These are phyloP conservation scores for Gallinago jamesoni DNA, from an alignment of 2,113 vertebrate species.

Conservation along the genomic window DNA sequence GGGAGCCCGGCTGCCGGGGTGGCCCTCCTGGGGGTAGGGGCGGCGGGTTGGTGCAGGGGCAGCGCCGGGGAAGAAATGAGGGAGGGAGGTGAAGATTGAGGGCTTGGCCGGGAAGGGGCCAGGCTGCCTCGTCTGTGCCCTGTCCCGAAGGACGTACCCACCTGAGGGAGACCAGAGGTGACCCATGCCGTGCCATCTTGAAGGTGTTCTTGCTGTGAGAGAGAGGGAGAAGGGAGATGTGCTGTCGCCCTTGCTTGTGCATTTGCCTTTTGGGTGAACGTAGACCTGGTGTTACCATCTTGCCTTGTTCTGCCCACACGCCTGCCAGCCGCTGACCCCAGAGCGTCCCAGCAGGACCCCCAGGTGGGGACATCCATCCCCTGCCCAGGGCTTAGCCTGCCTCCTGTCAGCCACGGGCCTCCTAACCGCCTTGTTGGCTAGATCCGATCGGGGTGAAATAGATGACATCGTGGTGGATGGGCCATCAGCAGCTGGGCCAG, in stretches of 20 bases:
- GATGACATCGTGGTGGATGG: not conserved
- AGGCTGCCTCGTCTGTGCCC: not conserved
- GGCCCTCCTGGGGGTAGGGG: not conserved
- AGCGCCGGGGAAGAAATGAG: not conserved
- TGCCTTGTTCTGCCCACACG: not conserved
- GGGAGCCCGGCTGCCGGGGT: not conserved
- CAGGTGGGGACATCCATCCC: not conserved
- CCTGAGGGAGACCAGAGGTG: not conserved
- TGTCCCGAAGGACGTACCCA: not conserved
- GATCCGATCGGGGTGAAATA: accelerated
- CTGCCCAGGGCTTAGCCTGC: not conserved
- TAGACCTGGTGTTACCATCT: not conserved
- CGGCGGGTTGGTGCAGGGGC: not conserved
- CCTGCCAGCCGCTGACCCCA: not conserved
- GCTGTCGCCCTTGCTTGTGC: not conserved
- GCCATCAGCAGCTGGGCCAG: not conserved
- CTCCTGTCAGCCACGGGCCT: not conserved
- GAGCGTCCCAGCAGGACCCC: too few species aligned
- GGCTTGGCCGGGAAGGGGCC: not conserved
- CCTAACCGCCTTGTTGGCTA: not conserved
- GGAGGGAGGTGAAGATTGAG: not conserved
- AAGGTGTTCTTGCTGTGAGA: not conserved
- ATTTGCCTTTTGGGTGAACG: not conserved
- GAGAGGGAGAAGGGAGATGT: not conserved
- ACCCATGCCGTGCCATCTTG: not conserved